Evolutionary conservation across 2,888 invertebrate genomes (phyloP), one percentile per base, ranked within the genome.

Genomic region (Nebria salina): DNA sequence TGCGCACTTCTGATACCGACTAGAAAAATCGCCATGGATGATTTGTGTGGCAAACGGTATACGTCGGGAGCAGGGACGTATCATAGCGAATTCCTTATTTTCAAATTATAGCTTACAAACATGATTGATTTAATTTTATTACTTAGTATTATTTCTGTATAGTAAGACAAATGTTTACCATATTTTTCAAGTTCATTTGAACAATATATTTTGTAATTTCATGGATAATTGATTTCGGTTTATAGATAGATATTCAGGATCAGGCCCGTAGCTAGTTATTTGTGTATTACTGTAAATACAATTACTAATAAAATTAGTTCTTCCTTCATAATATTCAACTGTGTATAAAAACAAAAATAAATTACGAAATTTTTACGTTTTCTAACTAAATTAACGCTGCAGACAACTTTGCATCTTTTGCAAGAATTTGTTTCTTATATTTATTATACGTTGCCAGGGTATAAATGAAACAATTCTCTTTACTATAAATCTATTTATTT

Each of bases 21-120:
- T 13, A 70, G n/a, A 70, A 70, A 70, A 70, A 70, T 25, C 25
- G 34, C 26, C 13, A 70, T 70, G 26, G 15, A 70, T 70, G 70
- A 70, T 70, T 70, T 70, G 70, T 70, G 70, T 25, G 34, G 20
- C 70, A 34, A 25, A 70, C 70, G 25, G 66, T 25, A 66, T 66
- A 66, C 66, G 25, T 15, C 25, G 20, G 70, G 70, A 70, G 70
- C 70, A 54, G 54, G 54, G 54, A 54, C 54, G 54, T 54, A 54
- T 54, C 54, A 54, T 54, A 54, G 54, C 54, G 54, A 54, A 54
- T 54, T 54, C 54, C 54, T 54, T 54, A 54, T 13, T 11, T 13
- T 54, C 54, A 54, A 54, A 54, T 54, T 54, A 54, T 54, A 54
- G 13, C 54, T 13, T 54, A 54, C 54, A 54, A 54, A 54, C 54